Evolutionary conservation across 64 coral and sea anemone species (phyloP), one percentile per base, ranked within the genome.

Genomic region (Pocillopora damicornis): DNA sequence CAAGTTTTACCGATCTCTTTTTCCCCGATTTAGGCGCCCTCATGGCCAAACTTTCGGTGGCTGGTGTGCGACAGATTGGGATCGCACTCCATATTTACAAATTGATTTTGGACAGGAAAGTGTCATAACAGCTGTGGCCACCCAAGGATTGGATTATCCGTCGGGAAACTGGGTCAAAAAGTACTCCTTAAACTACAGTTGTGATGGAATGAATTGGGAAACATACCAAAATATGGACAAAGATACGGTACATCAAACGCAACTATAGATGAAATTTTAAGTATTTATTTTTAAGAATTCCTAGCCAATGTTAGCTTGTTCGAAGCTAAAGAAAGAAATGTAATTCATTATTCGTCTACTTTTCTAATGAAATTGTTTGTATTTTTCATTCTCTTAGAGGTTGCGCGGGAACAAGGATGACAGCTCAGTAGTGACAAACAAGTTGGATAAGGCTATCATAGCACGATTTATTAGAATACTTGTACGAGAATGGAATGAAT

Each of bases 171-270:
- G 94, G 94, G 91, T 96, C 15, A 93, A 88, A 66, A 88, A 88
- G 77, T 96, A 96, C 60, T 88, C 91, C 30, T 74, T 96, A 57
- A 96, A 96, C 79, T 93, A 96, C 79, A 96, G 94, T 77, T 96
- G 94, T 16, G 91, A 96, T 81, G 94, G 94, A 1, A 14, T 26
- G 13, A 90, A 61, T 26, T 96, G 94, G 94, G n/a, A 77, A 68
- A 88, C 79, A 10, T 89, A 93, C 73, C 65, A 63, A 61, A 69
- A 86, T n/a, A 73, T 60, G 35, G 58, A 88, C 56, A 90, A 88
- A 60, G 68, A 85, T 59, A 63, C 58, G 83, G 94, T 96, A 71
- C 42, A 51, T 51, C 42, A 51, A 51, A 51, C 42, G 42, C 42
- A 7, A 87, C 62, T 62, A 4, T 71, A 60, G 10, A 2, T 13